Base-by-base conservation (phyloP, 2,113 vertebrate species). In the Jaculus jaculus region DNA sequence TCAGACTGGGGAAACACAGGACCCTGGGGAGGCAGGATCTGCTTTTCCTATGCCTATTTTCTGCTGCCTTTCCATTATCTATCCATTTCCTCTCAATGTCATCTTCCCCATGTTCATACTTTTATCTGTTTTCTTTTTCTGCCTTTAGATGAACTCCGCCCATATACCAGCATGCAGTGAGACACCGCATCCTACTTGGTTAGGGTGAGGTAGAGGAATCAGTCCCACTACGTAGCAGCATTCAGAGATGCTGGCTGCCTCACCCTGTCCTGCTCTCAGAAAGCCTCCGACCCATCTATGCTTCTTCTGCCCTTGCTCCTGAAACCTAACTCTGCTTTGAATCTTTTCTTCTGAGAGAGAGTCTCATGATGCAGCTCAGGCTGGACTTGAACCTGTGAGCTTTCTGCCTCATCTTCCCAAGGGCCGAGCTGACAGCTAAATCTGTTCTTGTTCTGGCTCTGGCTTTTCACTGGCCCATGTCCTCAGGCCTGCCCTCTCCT, bases 261-360 rank as follows among this genome's bases (percentile, higher is more conserved):
- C 47, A 5, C 28, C 1, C 17, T 30, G 24, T 2, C 30, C 32
- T 3, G 1, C 0, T 54, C 3, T 26, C 0, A 1, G 24, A 28
- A 26, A 32, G 20, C 4, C 0, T 12, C 42, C 0, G 5, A 30
- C 10, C 20, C 1, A 12, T 16, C 21, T 16, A 12, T 11, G 54
- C 3, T 63, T 47, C n/a, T 28, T 28, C 30, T 30, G 13, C 7
- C 47, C 54, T 17, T 23, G 3, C 60, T 58, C 42, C 71, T 54
- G 28, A 65, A 63, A 32, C 66, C 21, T 12, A 32, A 42, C 60
- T 75, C 54, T 72, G 7, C 4, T n/a, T 15, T 69, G 9, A 4
- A 4, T 32, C 32, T 74, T 37, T 3, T 42, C 12, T 73, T 42
- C 42, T 74, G 37, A 74, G 72, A 39, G 21, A 74, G 11, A 8